Conservation (phyloP, 2,797 vertebrate genomes). For the Allobates femoralis region DNA sequence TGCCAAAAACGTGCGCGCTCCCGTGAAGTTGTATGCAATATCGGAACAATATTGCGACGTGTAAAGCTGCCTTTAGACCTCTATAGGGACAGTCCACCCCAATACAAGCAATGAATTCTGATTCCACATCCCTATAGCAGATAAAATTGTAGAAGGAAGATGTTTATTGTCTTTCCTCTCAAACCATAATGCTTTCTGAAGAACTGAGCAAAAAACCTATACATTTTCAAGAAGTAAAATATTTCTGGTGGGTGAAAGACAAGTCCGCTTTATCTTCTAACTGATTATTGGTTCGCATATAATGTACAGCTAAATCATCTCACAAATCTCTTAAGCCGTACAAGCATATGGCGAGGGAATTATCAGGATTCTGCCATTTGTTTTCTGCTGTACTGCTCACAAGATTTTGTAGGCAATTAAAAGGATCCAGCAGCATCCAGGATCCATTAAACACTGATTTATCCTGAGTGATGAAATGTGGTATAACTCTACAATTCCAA, state of each 20-base stretch:
- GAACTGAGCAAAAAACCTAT: neutral
- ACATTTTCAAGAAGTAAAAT: slow-evolving; percentile 3
- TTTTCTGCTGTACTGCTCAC: slow-evolving; percentile 44
- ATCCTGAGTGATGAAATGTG: slow-evolving; percentile 1
- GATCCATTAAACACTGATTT: slow-evolving; percentile 17
- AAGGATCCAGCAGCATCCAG: slow-evolving; percentile 1
- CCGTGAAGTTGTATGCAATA: too few species aligned
- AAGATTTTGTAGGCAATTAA: slow-evolving; percentile 51
- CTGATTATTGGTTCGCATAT: slow-evolving; percentile 35
- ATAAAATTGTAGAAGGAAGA: neutral
- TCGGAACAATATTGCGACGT: too few species aligned
- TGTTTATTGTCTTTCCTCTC: neutral
- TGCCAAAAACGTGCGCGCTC: too few species aligned
- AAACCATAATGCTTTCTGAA: neutral
- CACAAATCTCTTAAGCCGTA: slow-evolving; percentile 50
- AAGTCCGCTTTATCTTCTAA: slow-evolving; percentile 37
- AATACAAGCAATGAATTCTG: too few species aligned
- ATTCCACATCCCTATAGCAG: neutral
- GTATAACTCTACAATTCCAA: neutral
- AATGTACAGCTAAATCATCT: slow-evolving; percentile 28
- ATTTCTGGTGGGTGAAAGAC: neutral
- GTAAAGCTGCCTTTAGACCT: too few species aligned
- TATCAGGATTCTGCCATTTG: slow-evolving; percentile 49
- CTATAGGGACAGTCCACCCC: too few species aligned
- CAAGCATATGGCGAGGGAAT: slow-evolving; percentile 59